Evolutionary conservation across 37 sponge, comb jelly and placozoan genomes (phyloP), one percentile per base, ranked within the genome.

Genomic region (Beroe ovata): DNA sequence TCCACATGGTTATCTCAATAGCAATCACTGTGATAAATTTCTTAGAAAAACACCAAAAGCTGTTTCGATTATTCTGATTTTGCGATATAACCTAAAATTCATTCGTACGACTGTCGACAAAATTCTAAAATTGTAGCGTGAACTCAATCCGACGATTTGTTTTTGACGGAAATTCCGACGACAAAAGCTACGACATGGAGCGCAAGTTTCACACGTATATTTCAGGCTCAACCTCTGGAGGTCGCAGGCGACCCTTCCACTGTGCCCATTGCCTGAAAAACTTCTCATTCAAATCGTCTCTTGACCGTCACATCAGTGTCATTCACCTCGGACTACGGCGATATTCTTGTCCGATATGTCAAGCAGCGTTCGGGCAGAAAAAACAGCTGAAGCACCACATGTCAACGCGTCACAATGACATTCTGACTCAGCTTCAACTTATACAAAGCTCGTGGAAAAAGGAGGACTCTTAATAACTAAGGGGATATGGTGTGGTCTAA

Each of bases 311-410:
- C 84, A 77, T 77, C 22, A 42, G 54, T 25, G 84, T 77, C 54
- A 77, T 77, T 36, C 84, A 77, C 38, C 41, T 77, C 54, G 84
- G 84, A n/a, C 47, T 77, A 54, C 42, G 84, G 18, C 2, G 84
- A 6, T 77, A 77, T 29, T 14, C 42, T 3, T 77, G 84, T 40
- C 54, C 84, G 8, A 39, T 77, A 23, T 77, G 84, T 29, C 36
- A 19, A 6, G 84, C 84, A n/a, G 84, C 84, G 2, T 77, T 77
- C 54, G 84, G 84, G 25, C 84, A 77, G 84, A 77, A 77, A 54
- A 77, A 77, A 23, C 84, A 77, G 47, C 54, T 77, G 84, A 77
- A 77, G 41, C 84, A 77, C 28, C 84, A 77, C 47, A 77, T 77
- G 84, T 42, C 54, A 21, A 77, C 84, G 8, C 41, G 84, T 21